phyloP scores from a whole-genome alignment of 1,140 invertebrate species.

The Phortica variegata region DNA sequence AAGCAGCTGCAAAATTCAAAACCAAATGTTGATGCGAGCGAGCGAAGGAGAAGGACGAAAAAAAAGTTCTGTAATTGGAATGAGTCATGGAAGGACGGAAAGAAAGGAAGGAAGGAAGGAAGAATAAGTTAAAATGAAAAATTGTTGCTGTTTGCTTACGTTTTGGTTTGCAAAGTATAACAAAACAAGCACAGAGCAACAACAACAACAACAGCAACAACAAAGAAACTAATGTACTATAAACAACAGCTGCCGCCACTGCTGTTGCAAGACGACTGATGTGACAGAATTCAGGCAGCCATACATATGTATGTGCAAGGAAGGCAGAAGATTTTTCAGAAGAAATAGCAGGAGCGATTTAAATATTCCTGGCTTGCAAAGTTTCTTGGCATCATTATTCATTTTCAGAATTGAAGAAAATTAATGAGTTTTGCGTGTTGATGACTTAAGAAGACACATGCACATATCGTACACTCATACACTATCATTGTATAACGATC shows the following conservation, averaged over 20 bases:
- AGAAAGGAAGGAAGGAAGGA: background rate
- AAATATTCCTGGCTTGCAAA: background rate
- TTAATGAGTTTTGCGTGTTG: conserved; percentile 25
- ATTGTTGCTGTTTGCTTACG: conserved; percentile 20
- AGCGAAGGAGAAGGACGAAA: background rate
- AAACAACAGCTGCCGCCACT: too few species aligned
- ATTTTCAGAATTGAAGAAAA: conserved; percentile 30
- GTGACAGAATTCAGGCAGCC: too few species aligned
- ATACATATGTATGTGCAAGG: too few species aligned
- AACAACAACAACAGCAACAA: background rate
- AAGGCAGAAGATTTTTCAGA: too few species aligned
- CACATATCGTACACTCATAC: too few species aligned
- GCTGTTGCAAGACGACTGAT: too few species aligned
- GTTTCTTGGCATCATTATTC: conserved; percentile 27
- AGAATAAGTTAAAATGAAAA: conserved; percentile 20
- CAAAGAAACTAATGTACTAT: too few species aligned
- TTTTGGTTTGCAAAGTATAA: conserved; percentile 5
- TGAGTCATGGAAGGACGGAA: background rate
- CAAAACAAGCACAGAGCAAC: background rate
- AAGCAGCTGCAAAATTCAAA: conserved; percentile 15
- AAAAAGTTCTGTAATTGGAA: background rate
- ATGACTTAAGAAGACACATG: too few species aligned
- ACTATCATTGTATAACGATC: too few species aligned
- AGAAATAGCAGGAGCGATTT: too few species aligned
- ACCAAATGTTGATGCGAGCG: too few species aligned